phyloP scores from a whole-genome alignment of 2,888 invertebrate species.

The Malachius bipustulatus region DNA sequence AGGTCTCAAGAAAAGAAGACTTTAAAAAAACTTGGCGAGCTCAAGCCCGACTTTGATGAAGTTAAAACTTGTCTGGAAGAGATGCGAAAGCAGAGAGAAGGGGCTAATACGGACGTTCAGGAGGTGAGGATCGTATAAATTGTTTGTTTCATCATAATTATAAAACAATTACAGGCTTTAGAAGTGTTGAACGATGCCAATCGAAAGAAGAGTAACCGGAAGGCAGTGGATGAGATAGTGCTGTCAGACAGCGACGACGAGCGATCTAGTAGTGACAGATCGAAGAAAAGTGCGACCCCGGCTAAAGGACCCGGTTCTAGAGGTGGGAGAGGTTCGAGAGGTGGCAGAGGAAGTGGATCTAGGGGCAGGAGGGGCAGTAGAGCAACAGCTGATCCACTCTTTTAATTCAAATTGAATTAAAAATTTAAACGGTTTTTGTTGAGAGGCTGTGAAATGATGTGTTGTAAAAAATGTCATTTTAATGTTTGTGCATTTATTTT shows the following conservation, averaged over 20 bases:
- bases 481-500: no score
- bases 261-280: not conserved
- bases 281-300: no score
- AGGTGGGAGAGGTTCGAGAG: slow-evolving; percentile 21
- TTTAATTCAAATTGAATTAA: not conserved
- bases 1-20: slow-evolving; percentile 44
- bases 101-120: slow-evolving; percentile 11
- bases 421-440: no score
- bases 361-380: not conserved
- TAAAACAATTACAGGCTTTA: slow-evolving; percentile 7
- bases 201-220: no score
- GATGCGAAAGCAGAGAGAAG: slow-evolving; percentile 32
- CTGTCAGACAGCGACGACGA: slow-evolving; percentile 14
- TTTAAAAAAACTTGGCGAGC: slow-evolving; percentile 40
- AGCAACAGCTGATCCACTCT: not conserved
- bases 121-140: slow-evolving; percentile 7
- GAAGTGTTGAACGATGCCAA: no score
- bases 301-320: slow-evolving; percentile 19
- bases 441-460: no score
- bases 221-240: slow-evolving; percentile 7
- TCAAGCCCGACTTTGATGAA: slow-evolving; percentile 38
- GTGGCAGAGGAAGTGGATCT: slow-evolving; percentile 11
- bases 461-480: no score
- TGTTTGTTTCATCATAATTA: not conserved
- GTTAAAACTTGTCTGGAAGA: slow-evolving; percentile 39